Conservation (phyloP, 2,797 vertebrate genomes). For the Spheniscus humboldti region DNA sequence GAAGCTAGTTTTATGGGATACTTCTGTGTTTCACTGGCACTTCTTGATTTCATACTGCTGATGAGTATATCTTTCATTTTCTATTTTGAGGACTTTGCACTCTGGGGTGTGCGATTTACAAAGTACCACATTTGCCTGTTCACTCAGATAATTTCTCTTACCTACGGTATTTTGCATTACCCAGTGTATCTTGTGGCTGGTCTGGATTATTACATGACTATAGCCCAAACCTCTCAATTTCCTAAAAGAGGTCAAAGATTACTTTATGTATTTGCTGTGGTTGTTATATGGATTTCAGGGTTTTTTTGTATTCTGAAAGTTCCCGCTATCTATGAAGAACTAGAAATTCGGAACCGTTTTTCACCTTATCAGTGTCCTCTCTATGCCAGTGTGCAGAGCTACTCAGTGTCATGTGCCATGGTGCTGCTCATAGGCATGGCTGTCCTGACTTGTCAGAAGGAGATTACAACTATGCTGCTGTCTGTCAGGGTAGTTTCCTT, state of each 20-base stretch:
- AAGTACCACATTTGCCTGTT: conserved; percentile 82
- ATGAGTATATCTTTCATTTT: conserved; percentile 66
- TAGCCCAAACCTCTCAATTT: conserved; percentile 38
- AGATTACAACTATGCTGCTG: conserved; percentile 51
- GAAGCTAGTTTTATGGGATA: conserved; percentile 76
- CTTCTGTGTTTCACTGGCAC: conserved; percentile 80
- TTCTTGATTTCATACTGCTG: conserved; percentile 74
- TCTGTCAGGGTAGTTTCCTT: conserved; percentile 33
- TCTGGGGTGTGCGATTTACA: conserved; percentile 77
- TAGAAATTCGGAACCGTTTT: conserved; percentile 21
- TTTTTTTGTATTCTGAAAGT: conserved; percentile 70
- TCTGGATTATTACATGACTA: conserved; percentile 75
- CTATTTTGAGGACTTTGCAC: conserved; percentile 64
- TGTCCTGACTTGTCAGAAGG: conserved; percentile 48
- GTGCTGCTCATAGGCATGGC: neutral
- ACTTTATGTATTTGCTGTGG: conserved; percentile 32
- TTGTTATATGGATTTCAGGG: conserved; percentile 71
- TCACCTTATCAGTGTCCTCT: conserved; percentile 70
- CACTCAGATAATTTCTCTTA: conserved; percentile 76
- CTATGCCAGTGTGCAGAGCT: conserved; percentile 66
- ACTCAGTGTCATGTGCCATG: conserved; percentile 67
- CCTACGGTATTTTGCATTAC: conserved; percentile 75
- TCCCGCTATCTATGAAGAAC: conserved; percentile 23
- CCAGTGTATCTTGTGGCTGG: conserved; percentile 72
- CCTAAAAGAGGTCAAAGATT: conserved; percentile 22